phyloP scores from a whole-genome alignment of 1,140 invertebrate species.

The Drosophila arizonae region DNA sequence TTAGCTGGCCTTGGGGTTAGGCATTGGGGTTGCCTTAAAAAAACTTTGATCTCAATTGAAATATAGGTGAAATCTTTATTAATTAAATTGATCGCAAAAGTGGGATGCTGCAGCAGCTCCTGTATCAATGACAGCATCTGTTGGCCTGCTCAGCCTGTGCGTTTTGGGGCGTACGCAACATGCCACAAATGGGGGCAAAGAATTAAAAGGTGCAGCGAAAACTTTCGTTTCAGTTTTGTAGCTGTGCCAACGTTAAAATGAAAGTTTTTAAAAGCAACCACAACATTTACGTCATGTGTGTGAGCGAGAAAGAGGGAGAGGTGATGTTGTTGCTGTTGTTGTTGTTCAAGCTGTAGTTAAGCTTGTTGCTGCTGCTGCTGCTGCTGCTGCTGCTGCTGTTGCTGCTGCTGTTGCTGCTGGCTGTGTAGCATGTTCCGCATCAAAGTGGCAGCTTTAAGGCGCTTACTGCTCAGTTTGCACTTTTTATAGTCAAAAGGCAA shows the following conservation, averaged over 20 bases:
- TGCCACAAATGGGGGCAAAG: constrained; percentile 7
- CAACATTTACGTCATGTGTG: constrained; percentile 64
- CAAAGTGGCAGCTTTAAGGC: constrained; percentile 69
- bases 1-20: too few species aligned
- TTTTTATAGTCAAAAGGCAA: constrained; percentile 77
- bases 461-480: constrained; percentile 42
- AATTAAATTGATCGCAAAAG: background rate
- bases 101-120: constrained; percentile 1
- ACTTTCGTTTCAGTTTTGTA: constrained; percentile 32
- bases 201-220: constrained; percentile 34
- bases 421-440: constrained; percentile 26
- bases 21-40: too few species aligned
- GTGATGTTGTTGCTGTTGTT: constrained; percentile 25
- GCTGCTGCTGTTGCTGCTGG: constrained; percentile 15
- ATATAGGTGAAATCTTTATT: background rate
- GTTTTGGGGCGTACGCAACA: background rate
- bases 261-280: constrained; percentile 72
- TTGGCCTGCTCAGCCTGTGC: background rate
- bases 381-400: constrained; percentile 22
- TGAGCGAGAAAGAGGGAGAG: constrained; percentile 6
- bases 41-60: background rate
- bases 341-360: constrained; percentile 37
- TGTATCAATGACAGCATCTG: background rate
- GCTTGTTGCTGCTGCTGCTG: constrained; percentile 24
- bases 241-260: constrained; percentile 63